Percentiles rank a stretch among this genome's conserved stretches.
Conservation (phyloP, 2,888 invertebrate species). For the Papilio demoleus region DNA sequence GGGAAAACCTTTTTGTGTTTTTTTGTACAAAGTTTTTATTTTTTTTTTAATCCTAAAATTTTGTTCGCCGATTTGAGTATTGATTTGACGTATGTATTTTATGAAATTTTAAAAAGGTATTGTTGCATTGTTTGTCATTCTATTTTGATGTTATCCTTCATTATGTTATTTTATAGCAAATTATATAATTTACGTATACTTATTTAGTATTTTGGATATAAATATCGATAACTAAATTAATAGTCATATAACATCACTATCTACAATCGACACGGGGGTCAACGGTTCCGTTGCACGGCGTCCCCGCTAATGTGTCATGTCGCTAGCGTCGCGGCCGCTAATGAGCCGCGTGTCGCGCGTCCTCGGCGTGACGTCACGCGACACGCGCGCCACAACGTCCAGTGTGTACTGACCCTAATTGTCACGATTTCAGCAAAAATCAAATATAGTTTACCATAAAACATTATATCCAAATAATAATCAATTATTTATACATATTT, state of each 20-base stretch:
- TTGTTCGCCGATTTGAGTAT: too few species aligned
- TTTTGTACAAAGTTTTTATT: too few species aligned
- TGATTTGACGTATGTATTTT: too few species aligned
- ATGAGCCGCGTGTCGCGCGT: slow-evolving; percentile 46
- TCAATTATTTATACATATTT: neutral
- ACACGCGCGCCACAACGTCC: slow-evolving; percentile 46
- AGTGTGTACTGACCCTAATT: slow-evolving; percentile 30
- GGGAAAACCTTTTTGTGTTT: slow-evolving; percentile 20
- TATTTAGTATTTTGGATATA: neutral
- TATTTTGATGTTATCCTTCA: too few species aligned
- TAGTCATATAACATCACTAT: slow-evolving; percentile 2
- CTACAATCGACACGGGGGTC: slow-evolving; percentile 27
- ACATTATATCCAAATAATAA: neutral
- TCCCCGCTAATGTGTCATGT: slow-evolving; percentile 39
- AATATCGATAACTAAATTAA: slow-evolving; percentile 2
- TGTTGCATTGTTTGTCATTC: too few species aligned
- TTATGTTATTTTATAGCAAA: too few species aligned
- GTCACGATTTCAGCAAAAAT: slow-evolving; percentile 36
- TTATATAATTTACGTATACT: too few species aligned
- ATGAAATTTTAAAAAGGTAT: too few species aligned
- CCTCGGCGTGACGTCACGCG: slow-evolving; percentile 50
- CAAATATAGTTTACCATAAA: neutral
- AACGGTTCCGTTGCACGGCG: slow-evolving; percentile 31
- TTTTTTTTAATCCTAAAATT: too few species aligned
- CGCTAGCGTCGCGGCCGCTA: slow-evolving; percentile 28